Conservation (phyloP, 1,140 invertebrate genomes). For the Drosophila elegans region DNA sequence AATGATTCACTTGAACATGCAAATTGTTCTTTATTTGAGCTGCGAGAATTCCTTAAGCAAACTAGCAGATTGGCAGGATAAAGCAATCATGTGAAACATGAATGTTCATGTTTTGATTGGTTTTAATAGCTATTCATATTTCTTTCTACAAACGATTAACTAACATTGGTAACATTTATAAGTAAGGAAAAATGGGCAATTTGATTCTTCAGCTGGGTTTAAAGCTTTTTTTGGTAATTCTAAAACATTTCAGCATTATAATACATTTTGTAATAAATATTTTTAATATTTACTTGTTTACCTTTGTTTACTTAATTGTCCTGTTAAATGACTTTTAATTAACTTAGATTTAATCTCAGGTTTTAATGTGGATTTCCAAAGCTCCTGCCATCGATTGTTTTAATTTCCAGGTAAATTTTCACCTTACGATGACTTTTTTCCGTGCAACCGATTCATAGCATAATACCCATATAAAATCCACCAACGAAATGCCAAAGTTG, state of each 20-base stretch:
- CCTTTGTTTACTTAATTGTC: no score
- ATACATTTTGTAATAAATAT: no score
- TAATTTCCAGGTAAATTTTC: constrained; percentile 11
- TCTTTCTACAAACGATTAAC: background rate
- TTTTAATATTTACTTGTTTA: background rate
- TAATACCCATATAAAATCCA: constrained; percentile 25
- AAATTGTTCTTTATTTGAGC: constrained; percentile 21
- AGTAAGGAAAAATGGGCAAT: background rate
- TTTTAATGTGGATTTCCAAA: background rate
- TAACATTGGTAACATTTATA: background rate
- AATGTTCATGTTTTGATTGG: background rate
- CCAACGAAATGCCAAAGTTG: constrained; percentile 16
- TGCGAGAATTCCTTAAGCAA: constrained; percentile 6
- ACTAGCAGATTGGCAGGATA: constrained; percentile 10
- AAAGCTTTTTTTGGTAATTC: background rate
- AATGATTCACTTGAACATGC: constrained; percentile 12
- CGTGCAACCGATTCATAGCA: constrained; percentile 3
- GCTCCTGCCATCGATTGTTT: constrained; percentile 9
- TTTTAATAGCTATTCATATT: background rate
- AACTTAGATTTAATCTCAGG: background rate
- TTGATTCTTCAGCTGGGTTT: background rate
- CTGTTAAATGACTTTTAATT: background rate
- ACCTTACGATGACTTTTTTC: background rate
- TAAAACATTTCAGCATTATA: background rate
- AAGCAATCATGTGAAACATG: background rate